Conservation (phyloP, 37 sponge, comb jelly and placozoan species). For the Lycopodina hypogea region DNA sequence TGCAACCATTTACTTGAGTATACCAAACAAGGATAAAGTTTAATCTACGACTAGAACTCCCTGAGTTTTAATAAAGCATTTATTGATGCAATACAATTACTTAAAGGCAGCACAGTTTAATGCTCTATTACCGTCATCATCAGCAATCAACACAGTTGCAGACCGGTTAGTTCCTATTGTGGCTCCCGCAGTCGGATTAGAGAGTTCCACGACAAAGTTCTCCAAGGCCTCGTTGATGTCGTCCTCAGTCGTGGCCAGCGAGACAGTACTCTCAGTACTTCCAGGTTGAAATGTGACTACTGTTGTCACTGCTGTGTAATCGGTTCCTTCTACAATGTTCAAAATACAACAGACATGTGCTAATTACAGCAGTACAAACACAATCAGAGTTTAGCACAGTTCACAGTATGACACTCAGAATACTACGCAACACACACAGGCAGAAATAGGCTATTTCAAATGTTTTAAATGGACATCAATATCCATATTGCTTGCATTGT, state of each 20-base stretch:
- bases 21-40: too few species aligned
- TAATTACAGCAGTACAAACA: too few species aligned
- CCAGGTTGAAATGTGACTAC: slow-evolving; percentile 17
- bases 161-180: background rate
- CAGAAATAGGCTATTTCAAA: too few species aligned
- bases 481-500: too few species aligned
- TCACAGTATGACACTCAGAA: too few species aligned
- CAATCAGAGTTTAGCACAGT: too few species aligned
- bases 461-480: too few species aligned
- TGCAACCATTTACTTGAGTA: too few species aligned
- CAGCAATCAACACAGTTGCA: background rate
- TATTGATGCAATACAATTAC: background rate
- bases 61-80: background rate
- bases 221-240: slow-evolving; percentile 23
- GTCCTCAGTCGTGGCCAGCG: slow-evolving; percentile 28
- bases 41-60: too few species aligned
- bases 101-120: background rate
- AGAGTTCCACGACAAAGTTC: background rate
- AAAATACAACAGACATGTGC: background rate
- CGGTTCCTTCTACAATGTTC: too few species aligned
- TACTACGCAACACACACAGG: too few species aligned
- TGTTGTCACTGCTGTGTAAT: slow-evolving; percentile 13
- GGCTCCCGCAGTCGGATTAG: background rate
- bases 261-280: background rate
- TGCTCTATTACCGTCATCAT: background rate